Evolutionary conservation across 1,140 invertebrate genomes (phyloP).

Genomic region (Heliothis virescens): DNA sequence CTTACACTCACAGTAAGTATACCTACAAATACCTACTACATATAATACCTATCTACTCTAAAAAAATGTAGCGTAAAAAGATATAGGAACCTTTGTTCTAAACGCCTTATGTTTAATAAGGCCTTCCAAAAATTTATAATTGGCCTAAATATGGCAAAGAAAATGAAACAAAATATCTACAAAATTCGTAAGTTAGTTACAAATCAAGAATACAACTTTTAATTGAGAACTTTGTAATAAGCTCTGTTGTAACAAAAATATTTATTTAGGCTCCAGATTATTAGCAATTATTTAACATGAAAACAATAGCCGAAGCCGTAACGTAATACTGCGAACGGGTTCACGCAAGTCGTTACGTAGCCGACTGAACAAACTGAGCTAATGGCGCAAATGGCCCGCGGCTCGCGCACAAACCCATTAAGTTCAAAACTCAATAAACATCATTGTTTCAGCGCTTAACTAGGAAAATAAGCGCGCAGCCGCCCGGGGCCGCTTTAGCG

Average conservation of each 20-base stretch:
- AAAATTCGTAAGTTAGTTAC: background rate
- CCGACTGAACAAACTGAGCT: constrained; percentile 71
- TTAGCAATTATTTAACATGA: constrained; percentile 30
- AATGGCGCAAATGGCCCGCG: constrained; percentile 76
- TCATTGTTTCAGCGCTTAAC: constrained; percentile 83
- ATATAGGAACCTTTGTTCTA: too few species aligned
- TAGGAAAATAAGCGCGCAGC: constrained; percentile 79
- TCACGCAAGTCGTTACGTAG: constrained; percentile 40
- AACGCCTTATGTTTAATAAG: too few species aligned
- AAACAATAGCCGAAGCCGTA: constrained; percentile 30
- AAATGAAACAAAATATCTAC: too few species aligned
- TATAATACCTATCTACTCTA: too few species aligned
- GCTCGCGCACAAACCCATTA: constrained; percentile 76
- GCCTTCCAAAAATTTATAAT: too few species aligned
- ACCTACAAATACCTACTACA: too few species aligned
- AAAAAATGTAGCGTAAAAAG: too few species aligned
- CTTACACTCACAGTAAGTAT: too few species aligned
- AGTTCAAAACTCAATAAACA: constrained; percentile 83
- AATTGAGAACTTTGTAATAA: background rate
- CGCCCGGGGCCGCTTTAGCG: constrained; percentile 81
- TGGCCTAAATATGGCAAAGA: too few species aligned
- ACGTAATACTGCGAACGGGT: constrained; percentile 43
- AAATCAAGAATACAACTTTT: background rate
- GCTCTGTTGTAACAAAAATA: background rate
- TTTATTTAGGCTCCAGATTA: constrained; percentile 18